Evolutionary conservation across 1,140 invertebrate genomes (phyloP).

Genomic region (Drosophila paulistorum): DNA sequence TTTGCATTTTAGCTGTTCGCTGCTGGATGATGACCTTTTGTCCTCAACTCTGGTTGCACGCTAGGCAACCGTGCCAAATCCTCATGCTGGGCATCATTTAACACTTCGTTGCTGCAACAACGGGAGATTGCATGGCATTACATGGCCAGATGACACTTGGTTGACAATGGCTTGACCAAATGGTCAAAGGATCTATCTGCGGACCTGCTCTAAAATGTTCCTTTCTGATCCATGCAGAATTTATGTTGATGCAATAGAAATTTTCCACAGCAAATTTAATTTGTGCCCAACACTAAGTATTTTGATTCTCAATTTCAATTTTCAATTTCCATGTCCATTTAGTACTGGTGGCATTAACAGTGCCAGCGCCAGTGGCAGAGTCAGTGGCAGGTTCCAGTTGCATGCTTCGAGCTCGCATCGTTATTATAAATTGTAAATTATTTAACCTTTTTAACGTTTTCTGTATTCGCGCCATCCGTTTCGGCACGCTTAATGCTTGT

Average conservation of each 20-base stretch:
- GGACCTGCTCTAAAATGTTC: slow-evolving; percentile 16
- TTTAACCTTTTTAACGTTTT: slow-evolving; percentile 45
- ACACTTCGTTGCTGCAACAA: slow-evolving; percentile 59
- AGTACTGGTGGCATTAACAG: not conserved
- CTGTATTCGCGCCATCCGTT: slow-evolving; percentile 30
- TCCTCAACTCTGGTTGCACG: slow-evolving; percentile 61
- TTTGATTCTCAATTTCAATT: not conserved
- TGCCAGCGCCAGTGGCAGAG: not conserved
- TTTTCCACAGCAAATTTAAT: slow-evolving; percentile 28
- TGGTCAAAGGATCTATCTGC: slow-evolving; percentile 22
- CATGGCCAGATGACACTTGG: slow-evolving; percentile 23
- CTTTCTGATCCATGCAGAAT: slow-evolving; percentile 48
- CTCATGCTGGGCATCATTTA: slow-evolving; percentile 71
- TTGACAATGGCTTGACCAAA: slow-evolving; percentile 30
- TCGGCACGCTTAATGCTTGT: slow-evolving; percentile 42
- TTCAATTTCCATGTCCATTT: not conserved
- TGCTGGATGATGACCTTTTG: slow-evolving; percentile 39
- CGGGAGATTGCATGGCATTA: slow-evolving; percentile 58
- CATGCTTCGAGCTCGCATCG: slow-evolving; percentile 23
- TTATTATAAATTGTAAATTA: slow-evolving; percentile 65
- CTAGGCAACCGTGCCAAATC: slow-evolving; percentile 64
- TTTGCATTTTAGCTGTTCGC: slow-evolving; percentile 22
- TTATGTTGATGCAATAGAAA: slow-evolving; percentile 70
- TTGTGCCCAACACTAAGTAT: too few species aligned
- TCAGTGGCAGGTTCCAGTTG: slow-evolving; percentile 14